Evolutionary conservation across 2,888 invertebrate genomes (phyloP).

Genomic region (Eilema depressum): DNA sequence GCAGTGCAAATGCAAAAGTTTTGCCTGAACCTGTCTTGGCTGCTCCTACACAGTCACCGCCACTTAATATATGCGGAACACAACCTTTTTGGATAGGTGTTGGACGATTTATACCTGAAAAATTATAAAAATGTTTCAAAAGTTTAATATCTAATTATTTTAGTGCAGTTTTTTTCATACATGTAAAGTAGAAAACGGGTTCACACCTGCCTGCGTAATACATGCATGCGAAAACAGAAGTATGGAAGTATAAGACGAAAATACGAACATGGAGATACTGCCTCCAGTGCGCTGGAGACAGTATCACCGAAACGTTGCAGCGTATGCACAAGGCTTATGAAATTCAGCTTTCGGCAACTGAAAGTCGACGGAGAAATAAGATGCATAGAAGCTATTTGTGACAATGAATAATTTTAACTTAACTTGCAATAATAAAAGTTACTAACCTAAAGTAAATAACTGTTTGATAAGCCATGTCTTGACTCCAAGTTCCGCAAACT

Average conservation of each 20-base stretch:
- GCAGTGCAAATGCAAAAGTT: constrained; percentile 98
- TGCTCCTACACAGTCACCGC: constrained; percentile 97
- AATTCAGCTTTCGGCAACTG: background rate
- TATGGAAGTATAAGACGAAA: background rate
- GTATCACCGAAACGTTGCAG: too few species aligned
- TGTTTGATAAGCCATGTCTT: constrained; percentile 92
- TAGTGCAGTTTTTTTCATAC: background rate
- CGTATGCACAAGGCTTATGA: background rate
- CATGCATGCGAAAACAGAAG: background rate
- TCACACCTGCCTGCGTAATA: too few species aligned
- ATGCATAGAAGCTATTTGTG: background rate
- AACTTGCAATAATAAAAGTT: background rate
- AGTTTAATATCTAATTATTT: background rate
- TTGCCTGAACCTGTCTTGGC: constrained; percentile 99
- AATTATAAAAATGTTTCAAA: constrained; percentile 15
- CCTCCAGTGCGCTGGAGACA: too few species aligned
- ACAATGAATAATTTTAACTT: background rate
- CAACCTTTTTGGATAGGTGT: constrained; percentile 94
- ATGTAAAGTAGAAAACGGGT: background rate
- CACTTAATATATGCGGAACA: constrained; percentile 92
- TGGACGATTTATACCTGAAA: constrained; percentile 91
- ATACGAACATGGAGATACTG: background rate
- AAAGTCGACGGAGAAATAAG: background rate
- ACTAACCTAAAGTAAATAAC: constrained; percentile 89
- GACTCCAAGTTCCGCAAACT: constrained; percentile 88